Base-by-base conservation (phyloP, 2,113 vertebrate genomes). In the Syrrhaptes paradoxus region DNA sequence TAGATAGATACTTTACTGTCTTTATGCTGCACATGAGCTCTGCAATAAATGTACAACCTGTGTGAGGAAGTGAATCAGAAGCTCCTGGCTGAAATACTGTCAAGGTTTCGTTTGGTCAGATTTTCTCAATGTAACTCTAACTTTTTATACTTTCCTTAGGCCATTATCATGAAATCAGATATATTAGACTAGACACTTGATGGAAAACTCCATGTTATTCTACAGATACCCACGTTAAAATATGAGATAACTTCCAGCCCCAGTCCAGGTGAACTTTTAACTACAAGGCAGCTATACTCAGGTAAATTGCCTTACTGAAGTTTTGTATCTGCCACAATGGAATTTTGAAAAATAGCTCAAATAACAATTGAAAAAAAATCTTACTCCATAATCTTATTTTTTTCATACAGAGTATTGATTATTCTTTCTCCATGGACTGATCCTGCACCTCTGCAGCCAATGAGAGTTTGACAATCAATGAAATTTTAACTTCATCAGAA, bases 1-100 rank as follows among this genome's bases (percentile, higher is more conserved):
- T 86, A 94, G 77, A 43, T 85, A 51, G 70, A 81, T 85, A 88
- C 66, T 95, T 94, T 90, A 85, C 36, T 89, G 41, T n/a, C 63
- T 93, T 89, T 90, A 59, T 68, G 80, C 46, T 86, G 29, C 62
- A 89, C 90, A 51, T 72, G 85, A 95, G n/a, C 62, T 72, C 88
- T 92, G 66, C 55, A 93, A 87, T 90, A 92, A 92, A 87, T 1
- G 36, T 72, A 74, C 49, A 89, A 72, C 55, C 15, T 22, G 49
- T 88, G 45, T 71, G 49, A 95, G 38, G 24, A 86, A 55, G 46
- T 43, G 82, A 93, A 93, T 80, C 55, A 66, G 41, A 72, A 80
- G 22, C 70, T 94, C 21, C 48, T 70, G 76, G 38, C 24, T 93
- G 52, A 95, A 92, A 85, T 79, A 83, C 32, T 93, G 63, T 65